These are phyloP conservation scores for Semnopithecus entellus DNA, from an alignment of 2,113 vertebrate species.

Conservation along the genomic window DNA sequence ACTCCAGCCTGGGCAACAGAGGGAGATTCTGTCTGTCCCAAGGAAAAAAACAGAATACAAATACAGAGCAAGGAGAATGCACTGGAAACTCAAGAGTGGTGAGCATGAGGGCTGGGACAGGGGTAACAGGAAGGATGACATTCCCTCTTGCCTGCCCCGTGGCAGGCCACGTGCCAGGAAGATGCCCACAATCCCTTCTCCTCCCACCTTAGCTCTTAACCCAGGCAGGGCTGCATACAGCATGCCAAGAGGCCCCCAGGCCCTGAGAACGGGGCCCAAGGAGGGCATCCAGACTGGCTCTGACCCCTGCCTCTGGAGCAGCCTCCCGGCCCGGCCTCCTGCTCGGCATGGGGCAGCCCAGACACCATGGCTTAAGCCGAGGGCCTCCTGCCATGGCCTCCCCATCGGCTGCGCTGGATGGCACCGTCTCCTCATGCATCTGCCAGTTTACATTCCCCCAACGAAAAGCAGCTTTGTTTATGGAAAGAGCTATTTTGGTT, in stretches of 20 bases:
- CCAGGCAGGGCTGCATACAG: rapidly evolving
- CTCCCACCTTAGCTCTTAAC: not conserved
- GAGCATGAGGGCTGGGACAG: not conserved
- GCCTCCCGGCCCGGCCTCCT: not conserved
- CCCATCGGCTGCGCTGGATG: constrained; percentile 75
- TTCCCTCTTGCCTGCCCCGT: not conserved
- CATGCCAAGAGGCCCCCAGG: not conserved
- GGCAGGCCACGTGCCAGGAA: not conserved
- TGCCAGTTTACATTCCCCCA: constrained; percentile 85
- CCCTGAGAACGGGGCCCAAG: not conserved
- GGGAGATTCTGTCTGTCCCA: no score
- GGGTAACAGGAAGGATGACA: rapidly evolving
- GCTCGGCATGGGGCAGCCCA: not conserved
- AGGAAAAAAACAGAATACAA: no score
- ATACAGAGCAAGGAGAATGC: not conserved
- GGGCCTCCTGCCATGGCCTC: constrained; percentile 62
- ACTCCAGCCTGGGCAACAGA: no score
- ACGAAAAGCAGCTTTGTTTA: constrained; percentile 88
- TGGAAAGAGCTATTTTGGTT: constrained; percentile 88
- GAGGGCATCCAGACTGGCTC: rapidly evolving
- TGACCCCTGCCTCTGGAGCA: rapidly evolving
- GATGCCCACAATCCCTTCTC: not conserved
- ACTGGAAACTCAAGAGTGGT: not conserved
- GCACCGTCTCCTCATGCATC: constrained; percentile 82
- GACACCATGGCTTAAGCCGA: not conserved